A percentile compares a stretch with the other conserved stretches of the same genome.
These are phyloP conservation scores for Unio delphinus DNA, from an alignment of 2,888 invertebrate species.

Conservation along the genomic window DNA sequence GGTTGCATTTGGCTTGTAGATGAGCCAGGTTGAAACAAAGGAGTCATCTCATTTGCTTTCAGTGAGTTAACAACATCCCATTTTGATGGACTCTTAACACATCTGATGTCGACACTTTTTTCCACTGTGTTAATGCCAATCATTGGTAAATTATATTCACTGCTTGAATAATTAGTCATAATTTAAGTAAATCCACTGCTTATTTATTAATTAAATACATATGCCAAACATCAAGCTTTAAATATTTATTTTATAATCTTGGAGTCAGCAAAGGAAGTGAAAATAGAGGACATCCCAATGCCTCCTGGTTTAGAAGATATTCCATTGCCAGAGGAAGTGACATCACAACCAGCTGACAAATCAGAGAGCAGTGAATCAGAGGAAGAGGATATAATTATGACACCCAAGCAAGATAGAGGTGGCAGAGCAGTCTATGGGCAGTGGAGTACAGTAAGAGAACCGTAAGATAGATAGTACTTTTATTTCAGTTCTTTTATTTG, in stretches of 20 bases:
- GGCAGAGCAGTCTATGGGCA: slow-evolving; percentile 33
- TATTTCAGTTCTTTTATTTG: background rate
- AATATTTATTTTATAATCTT: background rate
- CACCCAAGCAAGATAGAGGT: slow-evolving; percentile 24
- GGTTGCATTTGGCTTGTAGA: too few relatives aligned
- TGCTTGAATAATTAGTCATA: too few relatives aligned
- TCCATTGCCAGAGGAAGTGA: slow-evolving; percentile 32
- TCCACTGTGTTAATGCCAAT: too few relatives aligned
- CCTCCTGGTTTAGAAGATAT: slow-evolving; percentile 29
- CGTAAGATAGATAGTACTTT: slow-evolving; percentile 10
- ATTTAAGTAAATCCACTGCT: too few relatives aligned
- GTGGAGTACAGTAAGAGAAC: slow-evolving; percentile 28
- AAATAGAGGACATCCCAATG: slow-evolving; percentile 23
- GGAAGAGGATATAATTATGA: slow-evolving; percentile 9
- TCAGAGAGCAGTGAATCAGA: slow-evolving; percentile 15
- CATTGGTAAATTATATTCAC: too few relatives aligned
- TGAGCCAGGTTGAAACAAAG: too few relatives aligned
- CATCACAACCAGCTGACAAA: slow-evolving; percentile 9
- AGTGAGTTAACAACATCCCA: too few relatives aligned
- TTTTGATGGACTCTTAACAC: too few relatives aligned
- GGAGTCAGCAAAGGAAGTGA: slow-evolving; percentile 5
- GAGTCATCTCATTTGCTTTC: too few relatives aligned
- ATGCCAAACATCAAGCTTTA: background rate
- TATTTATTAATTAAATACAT: too few relatives aligned
- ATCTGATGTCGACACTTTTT: too few relatives aligned